These are phyloP conservation scores for Nomada fabriciana DNA, from an alignment of 2,888 invertebrate species.

Conservation along the genomic window DNA sequence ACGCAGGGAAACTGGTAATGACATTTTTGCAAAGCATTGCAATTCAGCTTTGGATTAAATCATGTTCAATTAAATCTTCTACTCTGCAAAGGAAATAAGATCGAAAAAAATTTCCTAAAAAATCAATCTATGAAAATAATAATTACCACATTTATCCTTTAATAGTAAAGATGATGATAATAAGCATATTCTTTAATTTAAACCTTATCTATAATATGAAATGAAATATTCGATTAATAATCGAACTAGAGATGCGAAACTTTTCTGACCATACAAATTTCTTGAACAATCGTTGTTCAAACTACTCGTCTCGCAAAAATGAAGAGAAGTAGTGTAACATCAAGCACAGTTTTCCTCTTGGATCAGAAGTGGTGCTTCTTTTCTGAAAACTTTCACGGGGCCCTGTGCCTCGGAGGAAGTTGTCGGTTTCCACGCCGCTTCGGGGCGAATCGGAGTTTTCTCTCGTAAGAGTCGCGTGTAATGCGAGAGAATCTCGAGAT, in stretches of 20 bases:
- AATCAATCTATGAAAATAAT: too few species aligned
- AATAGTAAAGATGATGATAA: too few species aligned
- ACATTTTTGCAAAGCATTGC: neutral
- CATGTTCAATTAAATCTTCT: too few species aligned
- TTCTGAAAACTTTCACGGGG: conserved; percentile 14
- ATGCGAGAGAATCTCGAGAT: conserved; percentile 27
- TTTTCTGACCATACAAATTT: too few species aligned
- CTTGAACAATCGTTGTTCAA: neutral
- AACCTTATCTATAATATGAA: too few species aligned
- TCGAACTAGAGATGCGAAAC: too few species aligned
- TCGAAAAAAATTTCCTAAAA: neutral
- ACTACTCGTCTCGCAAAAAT: neutral
- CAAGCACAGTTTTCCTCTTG: too few species aligned
- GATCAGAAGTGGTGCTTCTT: neutral
- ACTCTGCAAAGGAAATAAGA: neutral
- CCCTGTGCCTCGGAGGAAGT: conserved; percentile 17
- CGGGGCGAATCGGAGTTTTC: conserved; percentile 26
- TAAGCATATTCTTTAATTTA: too few species aligned
- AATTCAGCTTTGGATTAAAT: neutral
- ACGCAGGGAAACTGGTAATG: too few species aligned
- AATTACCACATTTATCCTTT: too few species aligned
- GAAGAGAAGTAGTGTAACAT: too few species aligned
- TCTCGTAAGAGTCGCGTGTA: conserved; percentile 13
- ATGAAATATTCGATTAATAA: too few species aligned
- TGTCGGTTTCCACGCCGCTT: conserved; percentile 2